phyloP scores from a whole-genome alignment of 2,113 vertebrate species.

The Trematocara unimaculatum region DNA sequence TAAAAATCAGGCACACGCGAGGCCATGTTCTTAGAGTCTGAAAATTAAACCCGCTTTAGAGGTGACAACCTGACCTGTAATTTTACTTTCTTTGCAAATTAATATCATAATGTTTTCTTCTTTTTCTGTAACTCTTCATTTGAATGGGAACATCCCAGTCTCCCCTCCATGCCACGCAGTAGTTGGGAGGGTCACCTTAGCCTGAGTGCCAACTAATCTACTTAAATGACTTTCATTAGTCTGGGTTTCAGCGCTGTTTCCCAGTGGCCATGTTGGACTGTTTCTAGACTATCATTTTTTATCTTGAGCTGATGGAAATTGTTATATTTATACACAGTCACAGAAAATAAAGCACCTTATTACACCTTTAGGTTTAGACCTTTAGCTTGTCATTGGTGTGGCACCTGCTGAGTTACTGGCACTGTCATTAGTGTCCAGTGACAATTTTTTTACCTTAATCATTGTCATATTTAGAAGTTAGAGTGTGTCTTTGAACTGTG shows the following conservation, averaged over 20 bases:
- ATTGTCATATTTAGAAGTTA: neutral
- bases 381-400: neutral
- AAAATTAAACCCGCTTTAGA: neutral
- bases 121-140: neutral
- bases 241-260: neutral
- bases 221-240: slow-evolving; percentile 22
- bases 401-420: neutral
- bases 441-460: neutral
- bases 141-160: neutral
- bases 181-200: neutral
- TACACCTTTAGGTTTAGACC: neutral
- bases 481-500: neutral
- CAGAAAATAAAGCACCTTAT: neutral
- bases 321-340: neutral
- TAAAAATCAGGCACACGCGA: neutral
- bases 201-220: slow-evolving; percentile 7
- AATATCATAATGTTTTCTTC: neutral
- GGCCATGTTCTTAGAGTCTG: neutral
- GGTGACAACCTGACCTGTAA: neutral
- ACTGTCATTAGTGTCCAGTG: neutral
- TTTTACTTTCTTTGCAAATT: neutral
- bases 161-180: neutral
- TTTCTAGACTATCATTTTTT: neutral
- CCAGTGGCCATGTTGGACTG: neutral
- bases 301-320: neutral